These are phyloP conservation scores for Sinocyclocheilus anshuiensis DNA, from an alignment of 2,113 vertebrate genomes.

Conservation along the genomic window DNA sequence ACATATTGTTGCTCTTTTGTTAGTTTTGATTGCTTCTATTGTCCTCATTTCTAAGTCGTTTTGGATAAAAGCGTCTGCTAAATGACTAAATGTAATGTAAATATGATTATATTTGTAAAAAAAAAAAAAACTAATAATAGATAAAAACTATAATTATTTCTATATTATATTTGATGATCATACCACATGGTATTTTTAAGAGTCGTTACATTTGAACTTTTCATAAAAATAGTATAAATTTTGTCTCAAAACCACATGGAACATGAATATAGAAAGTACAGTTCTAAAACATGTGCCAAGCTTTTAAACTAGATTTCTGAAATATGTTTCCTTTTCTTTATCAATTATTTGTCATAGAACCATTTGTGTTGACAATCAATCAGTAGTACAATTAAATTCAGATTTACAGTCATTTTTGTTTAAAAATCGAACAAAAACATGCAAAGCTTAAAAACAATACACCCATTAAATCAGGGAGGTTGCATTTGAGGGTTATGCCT, in stretches of 20 bases:
- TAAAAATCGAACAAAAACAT: not conserved
- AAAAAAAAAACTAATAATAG: too few relatives aligned
- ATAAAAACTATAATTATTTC: too few relatives aligned
- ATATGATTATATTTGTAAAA: too few relatives aligned
- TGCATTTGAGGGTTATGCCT: constrained; percentile 25
- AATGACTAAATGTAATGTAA: too few relatives aligned
- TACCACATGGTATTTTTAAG: not conserved
- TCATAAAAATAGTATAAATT: not conserved
- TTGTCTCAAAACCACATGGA: not conserved
- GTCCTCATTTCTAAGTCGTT: too few relatives aligned
- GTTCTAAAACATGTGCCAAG: not conserved
- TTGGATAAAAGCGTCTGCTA: too few relatives aligned
- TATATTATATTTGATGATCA: not conserved
- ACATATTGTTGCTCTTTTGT: too few relatives aligned
- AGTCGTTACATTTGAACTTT: not conserved
- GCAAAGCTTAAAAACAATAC: not conserved
- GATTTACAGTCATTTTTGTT: not conserved
- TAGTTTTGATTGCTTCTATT: too few relatives aligned
- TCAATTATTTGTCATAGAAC: not conserved
- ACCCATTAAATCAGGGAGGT: constrained; percentile 29
- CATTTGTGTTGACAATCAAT: not conserved
- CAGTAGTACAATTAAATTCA: not conserved
- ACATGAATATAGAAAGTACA: too few relatives aligned
- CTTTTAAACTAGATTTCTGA: not conserved
- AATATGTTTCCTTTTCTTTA: not conserved